Evolutionary conservation across 2,888 invertebrate genomes (phyloP).

Genomic region (Tachystola acroxantha): DNA sequence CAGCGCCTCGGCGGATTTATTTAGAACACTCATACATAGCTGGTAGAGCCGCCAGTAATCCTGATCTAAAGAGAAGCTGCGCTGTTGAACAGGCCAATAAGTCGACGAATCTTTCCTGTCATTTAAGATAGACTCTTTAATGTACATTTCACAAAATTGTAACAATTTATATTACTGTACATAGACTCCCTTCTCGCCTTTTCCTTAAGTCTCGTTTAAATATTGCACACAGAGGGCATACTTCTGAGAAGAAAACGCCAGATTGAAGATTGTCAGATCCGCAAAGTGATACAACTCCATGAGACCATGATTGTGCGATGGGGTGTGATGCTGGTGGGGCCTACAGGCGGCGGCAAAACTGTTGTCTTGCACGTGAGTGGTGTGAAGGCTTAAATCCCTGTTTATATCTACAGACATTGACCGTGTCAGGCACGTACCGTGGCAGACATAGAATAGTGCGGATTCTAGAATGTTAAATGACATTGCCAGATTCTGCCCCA

Average conservation of each 20-base stretch:
- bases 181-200: background rate
- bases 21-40: too few species aligned
- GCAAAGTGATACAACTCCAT: slow-evolving; percentile 90
- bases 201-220: background rate
- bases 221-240: slow-evolving; percentile 37
- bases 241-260: slow-evolving; percentile 81
- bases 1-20: too few species aligned
- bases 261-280: slow-evolving; percentile 81
- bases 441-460: too few species aligned
- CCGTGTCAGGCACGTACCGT: too few species aligned
- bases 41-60: background rate
- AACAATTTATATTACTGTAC: background rate
- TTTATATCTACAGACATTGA: too few species aligned
- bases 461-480: too few species aligned
- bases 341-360: slow-evolving; percentile 92
- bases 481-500: too few species aligned
- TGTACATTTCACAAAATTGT: background rate
- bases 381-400: too few species aligned
- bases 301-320: slow-evolving; percentile 95
- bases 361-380: slow-evolving; percentile 82
- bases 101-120: too few species aligned
- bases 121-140: too few species aligned
- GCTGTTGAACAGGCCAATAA: too few species aligned
- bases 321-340: slow-evolving; percentile 95
- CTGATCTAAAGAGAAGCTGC: too few species aligned